Base-by-base conservation (phyloP, 1,140 invertebrate species). In the Bombus cullumanus region DNA sequence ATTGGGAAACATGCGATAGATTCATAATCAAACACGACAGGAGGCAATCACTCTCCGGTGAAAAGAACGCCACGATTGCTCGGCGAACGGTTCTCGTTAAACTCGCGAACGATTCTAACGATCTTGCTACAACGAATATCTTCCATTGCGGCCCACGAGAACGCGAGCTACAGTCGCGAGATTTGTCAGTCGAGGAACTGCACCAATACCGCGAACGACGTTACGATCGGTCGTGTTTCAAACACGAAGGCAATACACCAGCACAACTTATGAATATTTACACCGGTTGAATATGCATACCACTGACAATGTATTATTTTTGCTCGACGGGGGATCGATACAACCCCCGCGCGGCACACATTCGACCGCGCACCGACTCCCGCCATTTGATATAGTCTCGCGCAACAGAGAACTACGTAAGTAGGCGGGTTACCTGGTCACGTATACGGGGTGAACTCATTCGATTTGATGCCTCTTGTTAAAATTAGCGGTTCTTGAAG, bases 261-360 rank as follows among this genome's bases (percentile, higher is more conserved):
- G 81, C 78, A 41, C 64, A 86, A 92, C 93, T 94, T 93, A 94
- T 95, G 94, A 95, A 95, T 95, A 94, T 94, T 94, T 94, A 95
- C 92, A 81, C 69, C 83, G 75, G 73, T 73, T 94, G 94, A 94
- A 94, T 95, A 94, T 95, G 93, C 93, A 94, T 94, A 92, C 78
- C 84, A 86, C 89, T 90, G 92, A 94, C 92, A 92, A 94, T 94
- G 92, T 93, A 94, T 94, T 94, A 94, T 94, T 94, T 94, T 94
- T 94, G 87, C 90, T 79, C 86, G 88, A 91, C 90, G 88, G 88
- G 89, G 91, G 91, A 95, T 95, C 93, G 90, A 94, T 95, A 93
- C 92, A 90, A 68, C 88, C 86, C 78, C 72, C 81, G 78, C 83
- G 86, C 89, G 81, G 83, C 85, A 88, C 74, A 76, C 53, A 83